These are phyloP conservation scores for Jordanella pulchra DNA, from an alignment of 2,797 vertebrate species.

Conservation along the genomic window DNA sequence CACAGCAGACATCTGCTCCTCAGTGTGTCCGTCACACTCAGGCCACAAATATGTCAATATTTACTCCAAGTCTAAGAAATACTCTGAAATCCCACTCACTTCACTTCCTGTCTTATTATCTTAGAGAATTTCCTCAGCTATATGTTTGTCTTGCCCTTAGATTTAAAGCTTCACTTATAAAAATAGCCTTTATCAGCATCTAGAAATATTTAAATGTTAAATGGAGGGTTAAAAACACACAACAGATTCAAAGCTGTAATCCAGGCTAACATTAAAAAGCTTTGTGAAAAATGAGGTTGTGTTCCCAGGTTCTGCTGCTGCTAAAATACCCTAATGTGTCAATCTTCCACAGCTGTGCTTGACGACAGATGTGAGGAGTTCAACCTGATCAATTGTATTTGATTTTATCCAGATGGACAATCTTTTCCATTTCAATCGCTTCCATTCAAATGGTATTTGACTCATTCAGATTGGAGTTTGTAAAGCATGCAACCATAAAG, in stretches of 20 bases:
- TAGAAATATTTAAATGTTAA: neutral
- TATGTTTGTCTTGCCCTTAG: too few species aligned
- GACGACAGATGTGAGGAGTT: neutral
- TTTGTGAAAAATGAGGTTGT: too few species aligned
- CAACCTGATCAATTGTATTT: too few species aligned
- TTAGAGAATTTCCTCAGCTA: neutral
- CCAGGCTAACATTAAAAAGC: neutral
- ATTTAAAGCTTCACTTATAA: too few species aligned
- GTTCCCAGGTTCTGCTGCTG: neutral
- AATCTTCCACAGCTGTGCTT: neutral
- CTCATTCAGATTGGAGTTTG: neutral
- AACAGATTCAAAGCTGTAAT: neutral
- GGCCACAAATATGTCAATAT: constrained; percentile 51
- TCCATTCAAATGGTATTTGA: neutral
- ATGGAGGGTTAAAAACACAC: neutral
- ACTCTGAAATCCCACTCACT: neutral
- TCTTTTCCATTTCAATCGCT: neutral
- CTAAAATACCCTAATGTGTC: neutral
- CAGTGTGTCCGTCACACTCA: constrained; percentile 34
- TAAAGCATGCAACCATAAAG: neutral
- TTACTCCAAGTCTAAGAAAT: constrained; percentile 28
- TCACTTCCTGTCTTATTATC: neutral
- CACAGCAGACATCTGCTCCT: constrained; percentile 57
- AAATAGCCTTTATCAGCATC: neutral
- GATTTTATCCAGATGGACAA: neutral